A percentile compares a stretch with the other conserved stretches of the same genome.
These are phyloP conservation scores for Perithous albicinctus DNA, from an alignment of 2,888 invertebrate genomes.

Conservation along the genomic window DNA sequence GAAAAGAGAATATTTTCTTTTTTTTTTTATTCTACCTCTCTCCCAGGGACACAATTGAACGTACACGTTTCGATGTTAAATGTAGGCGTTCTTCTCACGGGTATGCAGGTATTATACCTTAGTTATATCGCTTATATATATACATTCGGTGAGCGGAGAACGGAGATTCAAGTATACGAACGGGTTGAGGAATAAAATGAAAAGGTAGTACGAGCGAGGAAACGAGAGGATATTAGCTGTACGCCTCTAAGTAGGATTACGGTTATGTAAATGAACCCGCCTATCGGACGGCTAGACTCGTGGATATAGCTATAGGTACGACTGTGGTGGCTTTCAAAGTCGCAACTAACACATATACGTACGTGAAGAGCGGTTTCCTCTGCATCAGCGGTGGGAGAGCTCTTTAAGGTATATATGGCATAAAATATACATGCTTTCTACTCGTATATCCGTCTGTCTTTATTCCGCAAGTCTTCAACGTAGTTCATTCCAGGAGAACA, in stretches of 20 bases:
- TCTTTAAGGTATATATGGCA: conserved; percentile 1
- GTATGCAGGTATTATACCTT: conserved; percentile 6
- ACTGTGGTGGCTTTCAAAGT: conserved; percentile 26
- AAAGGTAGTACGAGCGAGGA: conserved; percentile 56
- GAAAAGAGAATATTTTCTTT: conserved; percentile 10
- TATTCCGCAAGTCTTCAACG: conserved; percentile 41
- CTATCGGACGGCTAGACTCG: conserved; percentile 73
- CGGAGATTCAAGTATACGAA: conserved; percentile 53
- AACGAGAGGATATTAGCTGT: conserved; percentile 71
- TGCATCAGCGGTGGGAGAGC: not conserved
- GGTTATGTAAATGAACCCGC: conserved; percentile 82
- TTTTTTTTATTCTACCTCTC: too few species aligned
- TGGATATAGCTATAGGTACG: conserved; percentile 28
- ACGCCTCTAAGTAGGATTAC: conserved; percentile 80
- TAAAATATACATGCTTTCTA: conserved; percentile 25
- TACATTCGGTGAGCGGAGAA: conserved; percentile 24
- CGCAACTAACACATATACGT: not conserved
- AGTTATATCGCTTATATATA: conserved; percentile 30
- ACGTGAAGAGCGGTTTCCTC: conserved; percentile 8
- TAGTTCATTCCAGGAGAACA: not conserved
- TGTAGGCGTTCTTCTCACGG: conserved; percentile 1
- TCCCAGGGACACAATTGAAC: not conserved
- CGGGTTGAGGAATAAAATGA: conserved; percentile 61
- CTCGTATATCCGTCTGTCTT: conserved; percentile 23
- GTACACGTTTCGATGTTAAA: conserved; percentile 9